Conservation (phyloP, 2,888 invertebrate species). For the Chloromyia formosa region DNA sequence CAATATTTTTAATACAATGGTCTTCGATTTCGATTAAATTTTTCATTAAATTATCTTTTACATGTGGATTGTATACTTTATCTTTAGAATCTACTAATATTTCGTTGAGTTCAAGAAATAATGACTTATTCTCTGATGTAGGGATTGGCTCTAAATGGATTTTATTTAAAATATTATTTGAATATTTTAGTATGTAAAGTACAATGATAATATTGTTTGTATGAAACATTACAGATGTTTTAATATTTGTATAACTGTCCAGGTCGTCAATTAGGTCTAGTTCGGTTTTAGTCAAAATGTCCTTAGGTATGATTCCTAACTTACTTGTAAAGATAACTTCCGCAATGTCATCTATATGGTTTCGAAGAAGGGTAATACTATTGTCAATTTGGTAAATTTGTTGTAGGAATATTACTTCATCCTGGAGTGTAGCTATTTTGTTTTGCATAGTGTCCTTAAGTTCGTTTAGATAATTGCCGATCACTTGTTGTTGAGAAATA, state of each 20-base stretch:
- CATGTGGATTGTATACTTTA: no score
- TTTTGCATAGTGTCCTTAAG: conserved; percentile 45
- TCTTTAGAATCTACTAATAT: no score
- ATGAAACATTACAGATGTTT: conserved; percentile 45
- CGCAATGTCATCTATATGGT: conserved; percentile 46
- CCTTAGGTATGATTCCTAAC: conserved; percentile 48
- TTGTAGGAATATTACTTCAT: conserved; percentile 49
- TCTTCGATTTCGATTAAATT: conserved; percentile 1
- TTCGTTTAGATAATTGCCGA: conserved; percentile 48
- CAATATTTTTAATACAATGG: conserved; percentile 5
- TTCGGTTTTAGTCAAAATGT: conserved; percentile 48
- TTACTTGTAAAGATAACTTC: conserved; percentile 50
- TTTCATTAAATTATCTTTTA: not conserved
- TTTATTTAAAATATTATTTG: not conserved
- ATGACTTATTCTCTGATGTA: not conserved
- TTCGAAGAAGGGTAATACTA: conserved; percentile 45
- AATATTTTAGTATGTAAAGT: not conserved
- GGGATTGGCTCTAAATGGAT: not conserved
- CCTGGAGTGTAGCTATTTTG: conserved; percentile 47
- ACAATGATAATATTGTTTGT: conserved; percentile 46
- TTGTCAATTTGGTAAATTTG: conserved; percentile 50
- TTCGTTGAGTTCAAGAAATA: not conserved
- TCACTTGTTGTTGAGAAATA: conserved; percentile 48
- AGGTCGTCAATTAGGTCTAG: no score
- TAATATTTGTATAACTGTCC: conserved; percentile 47